Evolutionary conservation across 2,113 vertebrate species (phyloP).

Genomic region (Neodontobutis hainanensis): DNA sequence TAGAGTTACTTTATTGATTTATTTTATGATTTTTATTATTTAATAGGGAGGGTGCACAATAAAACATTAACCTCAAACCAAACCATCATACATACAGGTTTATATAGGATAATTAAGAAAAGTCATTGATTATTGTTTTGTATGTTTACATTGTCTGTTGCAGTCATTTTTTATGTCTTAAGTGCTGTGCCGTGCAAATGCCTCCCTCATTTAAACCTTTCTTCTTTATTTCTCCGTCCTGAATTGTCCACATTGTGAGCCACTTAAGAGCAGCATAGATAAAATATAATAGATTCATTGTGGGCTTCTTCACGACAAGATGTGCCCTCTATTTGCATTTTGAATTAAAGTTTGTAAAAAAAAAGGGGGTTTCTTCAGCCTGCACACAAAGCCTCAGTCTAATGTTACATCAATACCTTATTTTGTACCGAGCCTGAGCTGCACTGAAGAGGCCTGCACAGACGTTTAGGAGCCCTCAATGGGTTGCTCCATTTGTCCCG

Average conservation of each 20-base stretch:
- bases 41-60: no score
- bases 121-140: no score
- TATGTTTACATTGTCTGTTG: no score
- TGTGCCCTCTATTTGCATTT: slow-evolving; percentile 56
- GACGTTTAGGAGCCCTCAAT: slow-evolving; percentile 52
- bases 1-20: no score
- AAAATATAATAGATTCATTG: slow-evolving; percentile 28
- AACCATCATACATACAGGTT: no score
- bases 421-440: slow-evolving; percentile 49
- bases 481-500: slow-evolving; percentile 59
- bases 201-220: not conserved
- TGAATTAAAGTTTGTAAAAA: slow-evolving; percentile 51
- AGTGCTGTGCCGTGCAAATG: no score
- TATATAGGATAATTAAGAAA: no score
- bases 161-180: no score
- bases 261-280: not conserved
- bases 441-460: slow-evolving; percentile 41
- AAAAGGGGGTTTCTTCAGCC: slow-evolving; percentile 24
- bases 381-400: slow-evolving; percentile 66
- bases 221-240: not conserved
- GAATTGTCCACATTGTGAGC: not conserved
- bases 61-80: no score
- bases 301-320: slow-evolving; percentile 25
- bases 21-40: no score
- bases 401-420: slow-evolving; percentile 71